A percentile compares a stretch with the other conserved stretches of the same genome.
Conservation (phyloP, 2,888 invertebrate species). For the Geotrupes spiniger region DNA sequence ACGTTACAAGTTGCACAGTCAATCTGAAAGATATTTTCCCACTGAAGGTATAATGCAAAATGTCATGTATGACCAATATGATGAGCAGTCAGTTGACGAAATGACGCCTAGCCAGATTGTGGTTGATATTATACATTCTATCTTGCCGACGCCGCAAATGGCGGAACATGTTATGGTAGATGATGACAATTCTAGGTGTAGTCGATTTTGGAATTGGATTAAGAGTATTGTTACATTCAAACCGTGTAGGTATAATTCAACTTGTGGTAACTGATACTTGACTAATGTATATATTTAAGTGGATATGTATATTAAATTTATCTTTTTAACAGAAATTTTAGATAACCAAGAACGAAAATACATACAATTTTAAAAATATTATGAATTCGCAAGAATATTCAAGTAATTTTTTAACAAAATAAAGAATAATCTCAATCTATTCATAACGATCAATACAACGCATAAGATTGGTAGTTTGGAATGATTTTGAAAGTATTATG, state of each 20-base stretch:
- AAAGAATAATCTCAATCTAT: too few relatives aligned
- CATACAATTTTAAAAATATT: too few relatives aligned
- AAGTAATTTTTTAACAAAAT: too few relatives aligned
- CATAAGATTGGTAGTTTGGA: too few relatives aligned
- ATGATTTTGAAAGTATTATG: too few relatives aligned
- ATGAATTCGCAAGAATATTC: too few relatives aligned
- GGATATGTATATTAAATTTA: conserved; percentile 21
- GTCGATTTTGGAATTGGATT: neutral
- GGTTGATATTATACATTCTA: conserved; percentile 3
- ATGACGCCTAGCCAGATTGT: neutral
- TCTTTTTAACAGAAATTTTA: conserved; percentile 7
- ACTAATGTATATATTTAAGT: neutral
- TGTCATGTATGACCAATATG: conserved; percentile 16
- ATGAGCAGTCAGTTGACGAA: neutral
- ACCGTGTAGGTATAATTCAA: neutral
- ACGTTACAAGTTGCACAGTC: conserved; percentile 9
- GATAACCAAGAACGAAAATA: too few relatives aligned
- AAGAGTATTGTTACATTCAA: neutral
- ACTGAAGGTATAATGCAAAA: conserved; percentile 16
- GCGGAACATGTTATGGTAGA: neutral
- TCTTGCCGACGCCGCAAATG: conserved; percentile 6
- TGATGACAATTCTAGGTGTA: neutral
- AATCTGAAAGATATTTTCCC: conserved; percentile 7
- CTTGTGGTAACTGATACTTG: neutral
- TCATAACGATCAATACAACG: too few relatives aligned